phyloP scores from a whole-genome alignment of 2,113 vertebrate genomes.

The Irena cyanogastra region DNA sequence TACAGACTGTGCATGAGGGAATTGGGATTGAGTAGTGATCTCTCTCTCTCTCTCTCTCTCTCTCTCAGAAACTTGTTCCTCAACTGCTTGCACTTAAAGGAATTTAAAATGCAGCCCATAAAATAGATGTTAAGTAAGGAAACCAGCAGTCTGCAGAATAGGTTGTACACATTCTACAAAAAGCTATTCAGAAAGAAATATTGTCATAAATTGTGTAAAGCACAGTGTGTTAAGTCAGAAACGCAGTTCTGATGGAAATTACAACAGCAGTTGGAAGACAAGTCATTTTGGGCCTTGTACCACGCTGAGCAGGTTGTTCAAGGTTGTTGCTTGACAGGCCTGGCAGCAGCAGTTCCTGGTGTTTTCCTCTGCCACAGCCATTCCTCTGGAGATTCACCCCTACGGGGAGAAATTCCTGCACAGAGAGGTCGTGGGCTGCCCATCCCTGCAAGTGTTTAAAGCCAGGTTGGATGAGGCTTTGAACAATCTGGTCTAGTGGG shows the following conservation, averaged over 20 bases:
- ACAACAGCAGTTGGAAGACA: not conserved
- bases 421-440: not conserved
- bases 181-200: conserved; percentile 52
- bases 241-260: not conserved
- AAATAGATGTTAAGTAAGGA: conserved; percentile 49
- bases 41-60: not conserved
- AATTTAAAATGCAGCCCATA: conserved; percentile 52
- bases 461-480: not conserved
- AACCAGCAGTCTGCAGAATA: conserved; percentile 52
- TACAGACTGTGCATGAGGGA: conserved; percentile 4
- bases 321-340: not conserved
- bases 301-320: not conserved
- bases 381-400: not conserved
- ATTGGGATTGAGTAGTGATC: conserved; percentile 6
- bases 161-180: conserved; percentile 16
- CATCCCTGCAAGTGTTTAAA: not conserved
- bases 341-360: not conserved
- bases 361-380: not conserved
- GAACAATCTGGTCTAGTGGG: not conserved
- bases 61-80: conserved; percentile 9
- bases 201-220: conserved; percentile 44
- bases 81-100: conserved; percentile 53
- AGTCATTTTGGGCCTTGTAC: not conserved
- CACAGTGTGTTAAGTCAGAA: not conserved
- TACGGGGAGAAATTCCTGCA: not conserved